Percentiles rank a stretch among this genome's conserved stretches.
phyloP scores from a whole-genome alignment of 2,113 vertebrate species.

The Tyrannus savana region DNA sequence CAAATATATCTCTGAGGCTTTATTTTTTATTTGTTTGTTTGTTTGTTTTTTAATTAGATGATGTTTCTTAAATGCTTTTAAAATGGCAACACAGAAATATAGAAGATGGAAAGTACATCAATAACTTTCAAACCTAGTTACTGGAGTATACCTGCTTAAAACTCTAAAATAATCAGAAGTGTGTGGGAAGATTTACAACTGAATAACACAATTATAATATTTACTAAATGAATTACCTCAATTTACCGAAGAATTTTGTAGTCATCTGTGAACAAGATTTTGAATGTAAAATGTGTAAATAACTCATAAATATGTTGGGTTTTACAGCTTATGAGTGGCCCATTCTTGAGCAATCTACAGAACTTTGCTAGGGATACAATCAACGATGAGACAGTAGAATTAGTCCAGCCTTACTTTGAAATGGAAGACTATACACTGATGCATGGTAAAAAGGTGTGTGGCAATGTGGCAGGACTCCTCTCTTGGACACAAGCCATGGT shows the following conservation, averaged over 20 bases:
- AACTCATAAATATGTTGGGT: not conserved
- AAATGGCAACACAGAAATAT: not conserved
- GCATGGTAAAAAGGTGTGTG: constrained; percentile 78
- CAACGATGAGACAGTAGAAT: constrained; percentile 80
- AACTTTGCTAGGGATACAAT: constrained; percentile 80
- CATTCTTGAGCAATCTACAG: constrained; percentile 80
- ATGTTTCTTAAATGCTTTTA: not conserved
- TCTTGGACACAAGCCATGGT: constrained; percentile 83
- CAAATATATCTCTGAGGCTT: not conserved
- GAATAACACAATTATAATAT: not conserved
- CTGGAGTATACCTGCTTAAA: not conserved
- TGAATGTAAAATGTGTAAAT: not conserved
- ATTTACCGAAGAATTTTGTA: not conserved
- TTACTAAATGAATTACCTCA: not conserved
- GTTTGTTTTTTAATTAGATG: not conserved
- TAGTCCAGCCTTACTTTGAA: constrained; percentile 80
- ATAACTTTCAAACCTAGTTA: not conserved
- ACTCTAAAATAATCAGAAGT: not conserved
- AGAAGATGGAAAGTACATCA: not conserved
- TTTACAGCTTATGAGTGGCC: constrained; percentile 82
- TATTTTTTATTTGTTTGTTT: not conserved
- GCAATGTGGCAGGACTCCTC: constrained; percentile 81
- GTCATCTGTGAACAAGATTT: not conserved
- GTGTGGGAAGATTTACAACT: not conserved
- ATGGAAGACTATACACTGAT: constrained; percentile 80